Percentiles rank a stretch among this genome's conserved stretches.
Conservation (phyloP, 1,140 invertebrate species). For the Neodiprion virginianus region DNA sequence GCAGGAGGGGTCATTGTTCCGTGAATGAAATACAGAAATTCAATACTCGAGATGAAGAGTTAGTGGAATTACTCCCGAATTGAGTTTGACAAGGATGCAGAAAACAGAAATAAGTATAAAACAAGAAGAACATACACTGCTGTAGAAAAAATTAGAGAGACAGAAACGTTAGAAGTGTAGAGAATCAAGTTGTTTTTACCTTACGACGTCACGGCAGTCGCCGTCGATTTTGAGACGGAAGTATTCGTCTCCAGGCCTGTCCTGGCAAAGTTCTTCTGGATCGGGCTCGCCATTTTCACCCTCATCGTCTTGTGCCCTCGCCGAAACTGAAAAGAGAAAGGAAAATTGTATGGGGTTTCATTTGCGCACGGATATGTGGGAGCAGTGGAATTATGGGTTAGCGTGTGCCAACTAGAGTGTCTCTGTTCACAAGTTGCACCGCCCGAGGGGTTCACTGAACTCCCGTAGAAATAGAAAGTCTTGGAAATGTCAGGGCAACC, state of each 20-base stretch:
- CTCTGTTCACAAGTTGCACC: not conserved
- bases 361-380: too few species aligned
- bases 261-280: constrained; percentile 84
- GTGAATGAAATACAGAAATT: too few species aligned
- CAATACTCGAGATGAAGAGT: too few species aligned
- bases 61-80: too few species aligned
- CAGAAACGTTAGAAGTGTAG: too few species aligned
- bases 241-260: constrained; percentile 87
- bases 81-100: too few species aligned
- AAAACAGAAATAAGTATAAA: too few species aligned
- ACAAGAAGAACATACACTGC: too few species aligned
- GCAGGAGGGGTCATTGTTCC: too few species aligned
- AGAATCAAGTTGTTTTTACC: constrained; percentile 64
- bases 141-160: too few species aligned
- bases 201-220: constrained; percentile 91
- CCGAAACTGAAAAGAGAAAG: constrained; percentile 36
- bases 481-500: constrained; percentile 58
- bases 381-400: constrained; percentile 15
- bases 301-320: constrained; percentile 70
- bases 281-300: constrained; percentile 71
- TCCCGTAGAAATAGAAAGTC: constrained; percentile 57
- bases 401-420: constrained; percentile 12
- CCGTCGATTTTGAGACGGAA: constrained; percentile 84
- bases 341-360: too few species aligned
- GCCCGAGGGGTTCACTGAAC: constrained; percentile 42